Evolutionary conservation across 2,888 invertebrate genomes (phyloP).

Genomic region (Eupithecia pulchellata): DNA sequence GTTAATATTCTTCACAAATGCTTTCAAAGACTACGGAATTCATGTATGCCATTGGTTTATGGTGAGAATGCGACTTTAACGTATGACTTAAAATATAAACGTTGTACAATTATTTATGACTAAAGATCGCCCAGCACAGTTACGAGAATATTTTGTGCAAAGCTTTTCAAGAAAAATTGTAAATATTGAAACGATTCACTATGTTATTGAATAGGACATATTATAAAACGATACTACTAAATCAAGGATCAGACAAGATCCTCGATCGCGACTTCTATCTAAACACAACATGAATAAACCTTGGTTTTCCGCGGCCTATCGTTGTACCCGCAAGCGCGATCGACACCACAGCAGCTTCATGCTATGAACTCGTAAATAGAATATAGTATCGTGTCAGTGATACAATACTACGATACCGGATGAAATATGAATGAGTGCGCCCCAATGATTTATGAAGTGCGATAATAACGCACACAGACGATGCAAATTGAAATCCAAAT

Average conservation of each 20-base stretch:
- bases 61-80: neutral
- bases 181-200: neutral
- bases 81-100: neutral
- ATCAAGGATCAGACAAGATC: slow-evolving; percentile 21
- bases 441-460: slow-evolving; percentile 71
- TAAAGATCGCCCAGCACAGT: neutral
- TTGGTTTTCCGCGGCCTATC: slow-evolving; percentile 31
- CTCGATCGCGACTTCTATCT: slow-evolving; percentile 21
- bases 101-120: neutral
- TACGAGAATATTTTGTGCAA: neutral
- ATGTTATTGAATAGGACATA: neutral
- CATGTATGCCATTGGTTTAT: slow-evolving; percentile 3
- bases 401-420: slow-evolving; percentile 74
- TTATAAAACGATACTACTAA: slow-evolving; percentile 15
- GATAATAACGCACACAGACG: slow-evolving; percentile 64
- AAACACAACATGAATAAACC: slow-evolving; percentile 24
- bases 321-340: slow-evolving; percentile 31
- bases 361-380: slow-evolving; percentile 73
- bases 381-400: slow-evolving; percentile 70
- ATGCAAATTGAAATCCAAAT: slow-evolving; percentile 58
- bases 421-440: slow-evolving; percentile 76
- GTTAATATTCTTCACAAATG: neutral
- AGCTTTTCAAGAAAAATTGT: neutral
- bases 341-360: slow-evolving; percentile 59
- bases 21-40: slow-evolving; percentile 4